These are phyloP conservation scores for Lonchura striata DNA, from an alignment of 2,113 vertebrate species.

Conservation along the genomic window DNA sequence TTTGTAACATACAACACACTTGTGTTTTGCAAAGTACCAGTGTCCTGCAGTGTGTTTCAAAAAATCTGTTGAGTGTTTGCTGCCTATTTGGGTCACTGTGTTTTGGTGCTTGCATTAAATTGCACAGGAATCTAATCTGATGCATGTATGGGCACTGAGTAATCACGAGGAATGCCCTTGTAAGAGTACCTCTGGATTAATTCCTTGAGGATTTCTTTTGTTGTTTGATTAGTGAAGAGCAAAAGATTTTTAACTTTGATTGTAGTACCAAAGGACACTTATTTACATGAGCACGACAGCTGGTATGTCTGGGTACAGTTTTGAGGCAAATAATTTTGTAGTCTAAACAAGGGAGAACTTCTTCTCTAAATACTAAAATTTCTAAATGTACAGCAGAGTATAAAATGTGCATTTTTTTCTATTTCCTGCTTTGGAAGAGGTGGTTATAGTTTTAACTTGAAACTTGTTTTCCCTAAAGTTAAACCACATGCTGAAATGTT, in stretches of 20 bases:
- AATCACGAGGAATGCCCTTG: background rate
- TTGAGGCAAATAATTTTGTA: background rate
- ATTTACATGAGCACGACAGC: background rate
- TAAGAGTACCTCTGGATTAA: background rate
- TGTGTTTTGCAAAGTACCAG: background rate
- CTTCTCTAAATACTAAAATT: background rate
- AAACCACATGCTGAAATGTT: background rate
- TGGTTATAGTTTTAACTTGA: background rate
- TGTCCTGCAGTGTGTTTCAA: background rate
- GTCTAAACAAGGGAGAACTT: background rate
- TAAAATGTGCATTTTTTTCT: background rate
- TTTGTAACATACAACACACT: background rate
- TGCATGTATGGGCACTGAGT: background rate
- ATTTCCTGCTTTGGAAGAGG: background rate
- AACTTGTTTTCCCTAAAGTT: background rate
- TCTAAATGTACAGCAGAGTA: too few species aligned
- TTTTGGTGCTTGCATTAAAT: background rate
- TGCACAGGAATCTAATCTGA: background rate
- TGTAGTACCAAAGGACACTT: background rate
- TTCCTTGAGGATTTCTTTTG: background rate
- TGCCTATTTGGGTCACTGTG: background rate
- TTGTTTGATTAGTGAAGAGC: background rate
- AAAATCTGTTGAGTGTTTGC: background rate
- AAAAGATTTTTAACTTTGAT: background rate
- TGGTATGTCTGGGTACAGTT: background rate